Conservation (phyloP, 2,888 invertebrate genomes). For the Hermaeophaga mercurialis region DNA sequence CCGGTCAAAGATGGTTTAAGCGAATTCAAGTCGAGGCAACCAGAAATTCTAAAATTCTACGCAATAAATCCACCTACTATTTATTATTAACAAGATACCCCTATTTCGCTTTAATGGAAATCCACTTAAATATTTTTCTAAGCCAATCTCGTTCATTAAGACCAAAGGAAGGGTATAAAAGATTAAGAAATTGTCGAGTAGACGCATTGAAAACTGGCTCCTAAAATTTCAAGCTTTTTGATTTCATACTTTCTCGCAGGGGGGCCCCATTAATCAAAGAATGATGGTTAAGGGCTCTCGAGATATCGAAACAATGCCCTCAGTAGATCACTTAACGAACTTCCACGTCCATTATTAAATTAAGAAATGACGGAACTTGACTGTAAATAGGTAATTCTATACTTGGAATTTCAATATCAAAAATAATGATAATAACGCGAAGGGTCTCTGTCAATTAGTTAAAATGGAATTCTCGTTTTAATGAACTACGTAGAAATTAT, state of each 20-base stretch:
- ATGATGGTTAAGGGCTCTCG: slow-evolving; percentile 26
- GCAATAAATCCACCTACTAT: too few species aligned
- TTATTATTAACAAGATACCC: too few species aligned
- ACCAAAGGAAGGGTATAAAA: slow-evolving; percentile 17
- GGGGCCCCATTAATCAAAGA: slow-evolving; percentile 34
- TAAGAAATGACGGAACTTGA: slow-evolving; percentile 35
- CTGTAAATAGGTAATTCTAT: slow-evolving; percentile 38
- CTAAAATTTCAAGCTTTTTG: slow-evolving; percentile 31
- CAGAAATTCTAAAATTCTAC: too few species aligned
- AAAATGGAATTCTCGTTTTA: not conserved
- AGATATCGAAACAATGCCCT: slow-evolving; percentile 34
- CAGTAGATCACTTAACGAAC: slow-evolving; percentile 33
- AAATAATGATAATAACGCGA: slow-evolving; percentile 31
- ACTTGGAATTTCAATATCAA: slow-evolving; percentile 35
- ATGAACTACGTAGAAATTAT: not conserved
- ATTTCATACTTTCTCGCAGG: slow-evolving; percentile 30
- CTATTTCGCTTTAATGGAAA: too few species aligned
- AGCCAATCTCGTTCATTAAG: slow-evolving; percentile 12
- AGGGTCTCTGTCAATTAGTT: not conserved
- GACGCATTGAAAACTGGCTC: slow-evolving; percentile 18
- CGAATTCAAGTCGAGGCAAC: too few species aligned
- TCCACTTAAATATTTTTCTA: slow-evolving; percentile 11
- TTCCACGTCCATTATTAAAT: slow-evolving; percentile 38
- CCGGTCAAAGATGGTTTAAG: too few species aligned
- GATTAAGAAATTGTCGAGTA: slow-evolving; percentile 24